Base-by-base conservation (phyloP, 2,113 vertebrate species). In the Oryzias javanicus region DNA sequence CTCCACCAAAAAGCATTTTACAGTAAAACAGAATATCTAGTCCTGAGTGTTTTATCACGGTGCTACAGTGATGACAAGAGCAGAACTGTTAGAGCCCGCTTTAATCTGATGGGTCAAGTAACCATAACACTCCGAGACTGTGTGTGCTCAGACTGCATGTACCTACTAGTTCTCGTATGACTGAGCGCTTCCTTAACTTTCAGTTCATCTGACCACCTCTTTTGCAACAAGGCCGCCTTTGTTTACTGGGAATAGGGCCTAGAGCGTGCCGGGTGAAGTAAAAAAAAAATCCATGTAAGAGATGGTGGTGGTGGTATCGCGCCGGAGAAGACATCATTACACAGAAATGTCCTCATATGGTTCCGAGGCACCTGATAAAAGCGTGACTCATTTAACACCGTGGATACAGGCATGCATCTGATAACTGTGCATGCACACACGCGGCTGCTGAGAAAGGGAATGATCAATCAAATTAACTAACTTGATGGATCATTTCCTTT, bases 161-260 rank as follows among this genome's bases (percentile, higher is more conserved):
- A 25, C 1, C 17, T 46, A 47, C 49, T 51, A 46, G 5, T 14
- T 10, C 53, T 56, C n/a, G 27, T 29, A 42, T 66, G 49, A 35
- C 29, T 0, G 0, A 22, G 29, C 5, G 4, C 57, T 73, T 67
- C 63, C 74, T 81, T 83, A 74, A 70, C 73, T 82, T 76, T 84
- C 81, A 6, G 4, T 83, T 81, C 35, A 3, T 3, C 20, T 17
- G 1, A 12, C 19, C 6, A 0, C 0, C 35, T 44, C n/a, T 8
- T 58, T 20, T 25, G 35, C 42, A 62, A 41, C 18, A 4, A 17
- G 0, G 27, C 8, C 47, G 17, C 18, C 14, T 35, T 35, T 6
- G 15, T 45, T 35, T 6, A 24, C 27, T 18, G 19, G 40, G 29
- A 35, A 35, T 41, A 6, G 4, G 4, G 54, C 6, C 13, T 29